phyloP scores from a whole-genome alignment of 1,140 invertebrate genomes.

The Panulirus ornatus region DNA sequence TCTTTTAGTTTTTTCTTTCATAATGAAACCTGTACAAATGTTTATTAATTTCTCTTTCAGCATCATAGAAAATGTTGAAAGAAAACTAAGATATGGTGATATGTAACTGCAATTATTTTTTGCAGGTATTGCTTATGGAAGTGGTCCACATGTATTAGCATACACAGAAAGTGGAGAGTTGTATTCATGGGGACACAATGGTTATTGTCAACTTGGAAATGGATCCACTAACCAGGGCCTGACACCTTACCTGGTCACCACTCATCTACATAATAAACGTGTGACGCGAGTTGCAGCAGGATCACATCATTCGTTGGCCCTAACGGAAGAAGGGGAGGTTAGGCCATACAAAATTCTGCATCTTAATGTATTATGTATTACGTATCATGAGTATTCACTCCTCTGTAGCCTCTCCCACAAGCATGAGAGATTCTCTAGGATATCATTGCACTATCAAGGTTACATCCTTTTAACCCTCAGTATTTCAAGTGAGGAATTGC shows the following conservation, averaged over 20 bases:
- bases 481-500: no score
- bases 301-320: conserved; percentile 80
- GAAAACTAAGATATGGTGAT: no score
- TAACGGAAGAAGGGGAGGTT: conserved; percentile 83
- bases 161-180: conserved; percentile 82
- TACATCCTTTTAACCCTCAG: no score
- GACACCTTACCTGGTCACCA: conserved; percentile 80
- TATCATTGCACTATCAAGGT: no score
- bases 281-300: conserved; percentile 83
- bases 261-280: conserved; percentile 80
- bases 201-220: conserved; percentile 83
- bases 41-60: no score
- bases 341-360: neutral
- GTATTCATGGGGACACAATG: conserved; percentile 85
- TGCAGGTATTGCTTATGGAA: conserved; percentile 83
- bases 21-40: no score
- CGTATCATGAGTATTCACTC: no score
- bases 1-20: no score
- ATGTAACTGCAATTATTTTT: conserved; percentile 9
- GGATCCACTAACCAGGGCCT: conserved; percentile 82
- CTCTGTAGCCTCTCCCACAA: no score
- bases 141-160: conserved; percentile 84
- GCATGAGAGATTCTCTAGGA: no score
- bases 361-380: no score
- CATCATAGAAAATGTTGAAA: no score